phyloP scores from a whole-genome alignment of 2,797 vertebrate species.

The Momotus momota region DNA sequence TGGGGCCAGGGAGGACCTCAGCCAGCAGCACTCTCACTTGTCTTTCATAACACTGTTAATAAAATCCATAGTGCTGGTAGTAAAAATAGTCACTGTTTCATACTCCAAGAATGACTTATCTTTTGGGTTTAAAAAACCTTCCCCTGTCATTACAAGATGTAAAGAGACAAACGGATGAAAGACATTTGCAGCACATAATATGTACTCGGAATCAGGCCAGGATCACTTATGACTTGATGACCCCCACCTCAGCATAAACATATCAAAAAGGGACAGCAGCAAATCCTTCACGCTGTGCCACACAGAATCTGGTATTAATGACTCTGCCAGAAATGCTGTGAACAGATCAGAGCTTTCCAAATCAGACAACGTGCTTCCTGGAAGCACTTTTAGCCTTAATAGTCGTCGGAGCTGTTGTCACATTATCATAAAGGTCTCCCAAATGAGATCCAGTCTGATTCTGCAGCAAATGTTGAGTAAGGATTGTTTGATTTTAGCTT shows the following conservation, averaged over 20 bases:
- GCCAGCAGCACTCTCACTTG: not conserved
- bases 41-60: not conserved
- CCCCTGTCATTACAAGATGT: not conserved
- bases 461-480: not conserved
- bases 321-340: not conserved
- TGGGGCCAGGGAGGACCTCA: not conserved
- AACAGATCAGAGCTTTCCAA: conserved; percentile 26
- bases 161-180: not conserved
- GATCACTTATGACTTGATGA: not conserved
- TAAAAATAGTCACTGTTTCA: conserved; percentile 29
- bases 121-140: conserved; percentile 2
- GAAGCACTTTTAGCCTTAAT: conserved; percentile 9
- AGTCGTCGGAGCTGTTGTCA: conserved; percentile 15
- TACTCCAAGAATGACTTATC: not conserved
- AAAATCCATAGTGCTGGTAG: not conserved
- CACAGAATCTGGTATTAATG: not conserved
- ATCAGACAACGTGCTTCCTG: not conserved
- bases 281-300: not conserved
- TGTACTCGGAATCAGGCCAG: not conserved
- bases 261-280: conserved; percentile 10
- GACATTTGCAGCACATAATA: not conserved
- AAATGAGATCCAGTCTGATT: not conserved
- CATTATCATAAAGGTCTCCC: not conserved
- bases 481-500: not conserved
- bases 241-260: not conserved